These are phyloP conservation scores for Carduelis carduelis DNA, from an alignment of 2,797 vertebrate species.

Conservation along the genomic window DNA sequence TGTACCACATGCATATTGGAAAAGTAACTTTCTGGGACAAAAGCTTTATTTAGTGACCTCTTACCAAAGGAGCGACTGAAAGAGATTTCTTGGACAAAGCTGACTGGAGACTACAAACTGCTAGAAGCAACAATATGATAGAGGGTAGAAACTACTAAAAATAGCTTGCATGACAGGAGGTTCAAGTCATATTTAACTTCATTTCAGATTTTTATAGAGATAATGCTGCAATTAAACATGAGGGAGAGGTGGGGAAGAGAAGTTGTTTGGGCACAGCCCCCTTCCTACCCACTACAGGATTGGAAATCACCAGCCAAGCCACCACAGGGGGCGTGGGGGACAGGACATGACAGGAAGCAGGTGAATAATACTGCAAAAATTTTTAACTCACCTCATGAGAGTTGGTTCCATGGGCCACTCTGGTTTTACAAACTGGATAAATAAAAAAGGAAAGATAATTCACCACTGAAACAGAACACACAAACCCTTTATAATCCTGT, in stretches of 20 bases:
- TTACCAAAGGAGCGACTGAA: background rate
- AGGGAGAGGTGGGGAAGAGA: background rate
- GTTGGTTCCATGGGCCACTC: slow-evolving; percentile 96
- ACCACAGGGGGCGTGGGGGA: background rate
- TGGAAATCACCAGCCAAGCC: background rate
- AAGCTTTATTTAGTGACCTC: background rate
- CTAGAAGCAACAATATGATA: background rate
- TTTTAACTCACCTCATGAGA: slow-evolving; percentile 92
- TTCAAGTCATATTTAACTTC: background rate
- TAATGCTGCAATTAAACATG: background rate
- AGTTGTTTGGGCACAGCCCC: background rate
- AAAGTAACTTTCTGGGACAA: background rate
- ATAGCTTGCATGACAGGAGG: background rate
- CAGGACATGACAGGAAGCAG: background rate
- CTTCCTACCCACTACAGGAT: background rate
- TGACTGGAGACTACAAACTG: background rate
- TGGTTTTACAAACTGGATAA: slow-evolving; percentile 94
- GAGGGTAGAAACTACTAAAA: background rate
- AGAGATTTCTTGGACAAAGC: background rate
- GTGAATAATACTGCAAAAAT: background rate
- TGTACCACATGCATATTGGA: background rate
- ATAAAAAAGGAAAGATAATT: slow-evolving; percentile 23
- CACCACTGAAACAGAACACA: background rate
- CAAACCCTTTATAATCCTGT: background rate
- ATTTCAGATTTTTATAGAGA: background rate